These are phyloP conservation scores for Myripristis jacobus DNA, from an alignment of 2,797 vertebrate genomes.

Conservation along the genomic window DNA sequence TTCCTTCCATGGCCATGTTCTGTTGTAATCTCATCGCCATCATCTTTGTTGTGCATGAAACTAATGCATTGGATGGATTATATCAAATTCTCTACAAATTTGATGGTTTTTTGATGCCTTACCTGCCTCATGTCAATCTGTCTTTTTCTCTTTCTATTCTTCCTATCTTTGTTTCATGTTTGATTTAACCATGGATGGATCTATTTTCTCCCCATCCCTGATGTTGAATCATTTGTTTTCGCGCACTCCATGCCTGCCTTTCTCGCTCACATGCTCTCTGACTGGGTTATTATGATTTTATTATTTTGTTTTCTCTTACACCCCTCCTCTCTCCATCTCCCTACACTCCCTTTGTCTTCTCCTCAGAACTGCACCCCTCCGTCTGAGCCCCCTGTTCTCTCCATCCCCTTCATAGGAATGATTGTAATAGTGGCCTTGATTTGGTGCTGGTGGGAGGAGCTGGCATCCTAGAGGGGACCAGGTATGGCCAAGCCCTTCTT, in stretches of 20 bases:
- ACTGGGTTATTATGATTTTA: constrained; percentile 60
- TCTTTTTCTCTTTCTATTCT: constrained; percentile 47
- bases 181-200: constrained; percentile 27
- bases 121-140: constrained; percentile 21
- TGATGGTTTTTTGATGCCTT: constrained; percentile 59
- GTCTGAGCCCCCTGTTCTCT: constrained; percentile 87
- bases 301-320: constrained; percentile 47
- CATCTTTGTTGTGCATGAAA: constrained; percentile 11
- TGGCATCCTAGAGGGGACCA: constrained; percentile 89
- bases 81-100: constrained; percentile 72
- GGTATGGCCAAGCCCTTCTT: constrained; percentile 87
- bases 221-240: constrained; percentile 22
- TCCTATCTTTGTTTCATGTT: constrained; percentile 33
- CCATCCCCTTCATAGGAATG: constrained; percentile 91
- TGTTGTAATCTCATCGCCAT: constrained; percentile 30
- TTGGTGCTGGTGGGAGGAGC: constrained; percentile 96
- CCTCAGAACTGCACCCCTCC: constrained; percentile 85
- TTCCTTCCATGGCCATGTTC: constrained; percentile 44
- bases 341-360: constrained; percentile 74
- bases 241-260: constrained; percentile 25
- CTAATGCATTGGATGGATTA: constrained; percentile 35
- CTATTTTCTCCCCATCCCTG: constrained; percentile 6
- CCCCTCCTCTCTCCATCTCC: constrained; percentile 48
- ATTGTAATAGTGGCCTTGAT: constrained; percentile 92
- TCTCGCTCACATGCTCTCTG: constrained; percentile 32